Evolutionary conservation across 2,797 vertebrate genomes (phyloP), one percentile per base, ranked within the genome.

Genomic region (Crenuchus spilurus): DNA sequence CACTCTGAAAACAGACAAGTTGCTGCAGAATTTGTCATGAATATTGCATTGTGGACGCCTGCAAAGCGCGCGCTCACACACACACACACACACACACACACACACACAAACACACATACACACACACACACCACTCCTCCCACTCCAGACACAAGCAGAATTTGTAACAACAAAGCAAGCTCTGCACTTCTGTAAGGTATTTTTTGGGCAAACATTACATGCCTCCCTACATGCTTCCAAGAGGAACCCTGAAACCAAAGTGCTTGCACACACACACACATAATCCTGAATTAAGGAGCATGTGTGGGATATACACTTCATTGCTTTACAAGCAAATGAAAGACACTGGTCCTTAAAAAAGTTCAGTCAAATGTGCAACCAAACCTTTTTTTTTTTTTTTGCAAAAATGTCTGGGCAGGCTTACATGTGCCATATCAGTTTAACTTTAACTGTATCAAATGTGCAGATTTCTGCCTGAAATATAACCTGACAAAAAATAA

Each of bases 11-110:
- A 81, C 30, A 88, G 84, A 87, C 86, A 83, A 90, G 85, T 86
- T 90, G 84, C 86, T 86, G 85, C 82, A 89, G 86, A 82, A 87
- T 76, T 81, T 28, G 79, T 84, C 87, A 91, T 93, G 87, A 93
- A 93, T 92, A 91, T 91, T 91, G 84, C 88, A 93, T 92, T 31
- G 78, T 65, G 44, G 61, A 42, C 41, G 61, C 26, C 49, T 30
- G 20, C 51, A 51, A 49, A 65, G n/a, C 57, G 64, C 8, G 31
- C 31, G 22, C 65, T 22, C 76, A 44, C 76, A 69, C 70, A 64
- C 55, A 30, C 14, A 16, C 18, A 16, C 28, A 62, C 16, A 62
- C 26, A 30, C 51, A 49, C 58, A 65, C 57, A 70, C 8, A 51
- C 33, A 39, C 70, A 42, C 78, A 46, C 64, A 72, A 55, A 64